Base-by-base conservation (phyloP, 2,797 vertebrate species). In the Melanotaenia maccullochi region DNA sequence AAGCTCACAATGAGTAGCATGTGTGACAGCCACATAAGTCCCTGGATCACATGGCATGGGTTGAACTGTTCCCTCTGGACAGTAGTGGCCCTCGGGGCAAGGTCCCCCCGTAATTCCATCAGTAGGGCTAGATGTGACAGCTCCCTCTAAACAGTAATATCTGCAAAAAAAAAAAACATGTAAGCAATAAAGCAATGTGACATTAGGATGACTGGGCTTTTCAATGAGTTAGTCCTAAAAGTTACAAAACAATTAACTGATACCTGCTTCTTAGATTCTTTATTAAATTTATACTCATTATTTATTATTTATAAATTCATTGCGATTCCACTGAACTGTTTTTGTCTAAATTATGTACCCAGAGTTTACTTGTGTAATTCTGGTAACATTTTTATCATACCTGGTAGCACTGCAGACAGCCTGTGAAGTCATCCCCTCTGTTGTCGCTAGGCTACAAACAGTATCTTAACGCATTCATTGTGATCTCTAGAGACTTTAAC, bases 31-130 rank as follows among this genome's bases (percentile, higher is more conserved):
- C 57, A 73, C 62, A 64, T 95, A 96, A 68, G 94, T 96, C 77
- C 97, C 96, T 3, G 93, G 87, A 33, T 92, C 81, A 69, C 97
- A 98, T 0, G 85, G 92, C 1, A 78, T 22, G 1, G 96, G 92
- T 7, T 83, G 91, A 20, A 81, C 36, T 52, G 90, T 93, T 89
- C 95, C 96, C 52, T 73, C 73, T 35, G 95, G 94, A 81, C 96
- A 97, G 76, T 94, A 93, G 79, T 95, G 93, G 35, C 89, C 85
- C 2, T 78, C 60, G 0, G 93, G 95, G 76, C 97, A 99, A 0
- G 91, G 82, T 30, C 92, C 94, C 28, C 95, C 96, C 0, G 93
- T 92, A 9, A 86, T 20, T n/a, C 91, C 94, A 57, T 96, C 93
- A 1, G 44, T 66, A 35, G 96, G 94, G 0, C 76, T 85, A 8